phyloP scores from a whole-genome alignment of 2,888 invertebrate genomes.

The Glyphotaelius pellucidus region DNA sequence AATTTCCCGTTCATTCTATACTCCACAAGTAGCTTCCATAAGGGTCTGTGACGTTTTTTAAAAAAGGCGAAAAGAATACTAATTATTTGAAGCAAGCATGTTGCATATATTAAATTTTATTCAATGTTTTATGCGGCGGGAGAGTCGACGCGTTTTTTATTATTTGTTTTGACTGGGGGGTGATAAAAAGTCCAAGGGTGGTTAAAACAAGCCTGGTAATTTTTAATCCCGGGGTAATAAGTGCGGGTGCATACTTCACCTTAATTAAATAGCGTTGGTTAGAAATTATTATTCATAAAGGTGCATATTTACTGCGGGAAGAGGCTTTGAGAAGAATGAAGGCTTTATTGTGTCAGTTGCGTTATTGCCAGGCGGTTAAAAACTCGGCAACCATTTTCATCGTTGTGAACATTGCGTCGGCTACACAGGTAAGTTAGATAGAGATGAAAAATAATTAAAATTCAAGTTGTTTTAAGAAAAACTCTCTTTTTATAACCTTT shows the following conservation, averaged over 20 bases:
- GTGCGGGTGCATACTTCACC: constrained; percentile 45
- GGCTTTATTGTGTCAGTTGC: neutral
- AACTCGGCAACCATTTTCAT: neutral
- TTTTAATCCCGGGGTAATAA: constrained; percentile 44
- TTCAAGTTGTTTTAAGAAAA: too few species aligned
- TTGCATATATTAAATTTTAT: constrained; percentile 50
- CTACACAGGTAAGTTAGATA: neutral
- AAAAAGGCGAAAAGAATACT: constrained; percentile 49
- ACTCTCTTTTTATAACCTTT: too few species aligned
- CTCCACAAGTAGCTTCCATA: neutral
- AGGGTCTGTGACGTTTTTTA: constrained; percentile 26
- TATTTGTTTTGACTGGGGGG: constrained; percentile 43
- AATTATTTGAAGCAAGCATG: constrained; percentile 44
- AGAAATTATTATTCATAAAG: constrained; percentile 31
- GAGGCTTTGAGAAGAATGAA: constrained; percentile 7
- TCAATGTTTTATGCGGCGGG: constrained; percentile 42
- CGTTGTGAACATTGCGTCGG: neutral
- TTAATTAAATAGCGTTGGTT: constrained; percentile 47
- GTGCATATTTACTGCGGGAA: constrained; percentile 25
- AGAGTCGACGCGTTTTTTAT: constrained; percentile 37
- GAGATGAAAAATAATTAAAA: neutral
- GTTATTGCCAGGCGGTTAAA: neutral
- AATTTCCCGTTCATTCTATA: constrained; percentile 32
- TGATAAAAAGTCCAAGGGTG: neutral
- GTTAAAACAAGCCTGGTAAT: constrained; percentile 26